Percentiles rank a stretch among this genome's conserved stretches.
These are phyloP conservation scores for Sinohyriopsis cumingii DNA, from an alignment of 2,888 invertebrate species.

Conservation along the genomic window DNA sequence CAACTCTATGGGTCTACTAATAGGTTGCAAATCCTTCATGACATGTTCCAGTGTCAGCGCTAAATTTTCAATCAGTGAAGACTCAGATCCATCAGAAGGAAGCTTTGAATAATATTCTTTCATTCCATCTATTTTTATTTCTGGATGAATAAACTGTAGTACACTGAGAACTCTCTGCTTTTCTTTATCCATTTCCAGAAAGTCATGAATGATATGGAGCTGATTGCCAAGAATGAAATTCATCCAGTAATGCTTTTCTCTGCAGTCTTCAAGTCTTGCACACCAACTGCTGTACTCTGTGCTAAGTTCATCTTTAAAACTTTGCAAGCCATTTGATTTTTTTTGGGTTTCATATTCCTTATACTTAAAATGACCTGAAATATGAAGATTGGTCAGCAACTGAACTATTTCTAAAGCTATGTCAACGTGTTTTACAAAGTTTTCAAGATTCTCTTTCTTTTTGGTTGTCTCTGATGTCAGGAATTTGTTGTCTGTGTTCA, in stretches of 20 bases:
- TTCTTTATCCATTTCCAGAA: slow-evolving; percentile 14
- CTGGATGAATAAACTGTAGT: slow-evolving; percentile 32
- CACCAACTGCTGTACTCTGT: slow-evolving; percentile 24
- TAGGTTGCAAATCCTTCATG: too few species aligned
- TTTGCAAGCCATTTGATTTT: slow-evolving; percentile 8
- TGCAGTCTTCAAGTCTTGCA: slow-evolving; percentile 10
- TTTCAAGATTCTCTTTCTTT: slow-evolving; percentile 2
- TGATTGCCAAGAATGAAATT: slow-evolving; percentile 41
- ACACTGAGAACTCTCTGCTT: slow-evolving; percentile 12
- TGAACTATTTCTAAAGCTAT: slow-evolving; percentile 15
- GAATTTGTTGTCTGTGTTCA: slow-evolving; percentile 22
- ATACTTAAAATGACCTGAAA: too few species aligned
- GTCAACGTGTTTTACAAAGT: slow-evolving; percentile 16
- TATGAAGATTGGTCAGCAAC: background rate
- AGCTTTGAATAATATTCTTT: slow-evolving; percentile 7
- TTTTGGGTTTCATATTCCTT: too few species aligned
- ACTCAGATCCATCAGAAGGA: background rate
- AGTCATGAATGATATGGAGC: slow-evolving; percentile 31
- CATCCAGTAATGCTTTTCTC: slow-evolving; percentile 28
- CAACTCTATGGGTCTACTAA: too few species aligned
- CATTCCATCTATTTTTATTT: slow-evolving; percentile 6
- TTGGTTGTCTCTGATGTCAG: background rate
- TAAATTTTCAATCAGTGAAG: too few species aligned
- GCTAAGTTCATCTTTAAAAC: slow-evolving; percentile 6
- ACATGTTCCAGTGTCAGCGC: too few species aligned